A percentile compares a stretch with the other conserved stretches of the same genome.
phyloP scores from a whole-genome alignment of 1,140 invertebrate genomes.

The Nylanderia fulva region DNA sequence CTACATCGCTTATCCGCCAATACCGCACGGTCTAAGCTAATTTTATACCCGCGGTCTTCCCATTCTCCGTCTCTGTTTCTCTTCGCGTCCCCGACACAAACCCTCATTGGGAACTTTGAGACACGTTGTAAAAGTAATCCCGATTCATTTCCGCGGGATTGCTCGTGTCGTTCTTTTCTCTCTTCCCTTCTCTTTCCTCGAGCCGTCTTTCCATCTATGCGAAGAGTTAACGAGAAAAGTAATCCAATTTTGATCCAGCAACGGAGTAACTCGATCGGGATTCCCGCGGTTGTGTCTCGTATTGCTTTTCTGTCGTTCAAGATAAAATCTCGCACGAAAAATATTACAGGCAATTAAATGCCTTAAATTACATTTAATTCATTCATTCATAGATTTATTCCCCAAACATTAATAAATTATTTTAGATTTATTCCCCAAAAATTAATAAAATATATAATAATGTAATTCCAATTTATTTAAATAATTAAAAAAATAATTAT shows the following conservation, averaged over 20 bases:
- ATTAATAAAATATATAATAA: too few relatives aligned
- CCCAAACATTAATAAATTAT: too few relatives aligned
- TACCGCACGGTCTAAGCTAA: conserved; percentile 72
- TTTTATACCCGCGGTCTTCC: conserved; percentile 55
- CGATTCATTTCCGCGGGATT: conserved; percentile 73
- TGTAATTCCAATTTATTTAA: too few relatives aligned
- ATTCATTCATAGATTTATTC: background rate
- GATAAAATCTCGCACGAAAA: background rate
- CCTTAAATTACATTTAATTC: background rate
- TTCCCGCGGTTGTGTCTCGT: conserved; percentile 9
- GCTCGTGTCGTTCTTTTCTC: conserved; percentile 52
- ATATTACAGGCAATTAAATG: background rate
- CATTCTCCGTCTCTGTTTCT: background rate
- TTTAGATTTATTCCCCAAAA: too few relatives aligned
- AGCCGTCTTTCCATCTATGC: conserved; percentile 5
- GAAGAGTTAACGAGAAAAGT: conserved; percentile 69
- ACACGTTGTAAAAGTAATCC: conserved; percentile 75
- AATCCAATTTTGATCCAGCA: conserved; percentile 61
- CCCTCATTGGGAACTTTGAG: conserved; percentile 68
- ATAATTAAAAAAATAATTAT: too few relatives aligned
- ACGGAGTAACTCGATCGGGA: conserved; percentile 29
- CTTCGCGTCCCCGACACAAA: background rate
- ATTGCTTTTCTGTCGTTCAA: conserved; percentile 15
- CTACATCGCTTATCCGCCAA: conserved; percentile 68
- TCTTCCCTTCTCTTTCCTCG: background rate